Conservation (phyloP, 2,888 invertebrate genomes). For the Aporophyla nigra region DNA sequence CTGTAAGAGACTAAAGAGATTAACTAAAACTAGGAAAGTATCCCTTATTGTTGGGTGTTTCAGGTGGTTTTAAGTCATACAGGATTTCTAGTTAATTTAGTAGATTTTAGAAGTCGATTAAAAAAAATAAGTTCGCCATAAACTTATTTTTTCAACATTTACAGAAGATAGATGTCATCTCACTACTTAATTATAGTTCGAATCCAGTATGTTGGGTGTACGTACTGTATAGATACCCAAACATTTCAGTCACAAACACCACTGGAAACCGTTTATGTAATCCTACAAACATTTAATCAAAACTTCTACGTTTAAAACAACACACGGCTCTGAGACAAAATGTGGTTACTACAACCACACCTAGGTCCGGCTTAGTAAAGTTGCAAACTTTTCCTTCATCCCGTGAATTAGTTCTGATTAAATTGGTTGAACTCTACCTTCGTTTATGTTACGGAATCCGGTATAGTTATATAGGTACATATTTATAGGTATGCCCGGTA, state of each 20-base stretch:
- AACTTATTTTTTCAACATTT: too few species aligned
- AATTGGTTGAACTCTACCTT: conserved; percentile 60
- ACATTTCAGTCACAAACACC: neutral
- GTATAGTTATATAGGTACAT: conserved; percentile 30
- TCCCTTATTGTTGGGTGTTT: conserved; percentile 15
- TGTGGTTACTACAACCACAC: conserved; percentile 42
- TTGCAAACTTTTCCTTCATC: conserved; percentile 56
- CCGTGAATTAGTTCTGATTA: conserved; percentile 70
- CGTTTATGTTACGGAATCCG: conserved; percentile 47
- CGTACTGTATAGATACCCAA: neutral
- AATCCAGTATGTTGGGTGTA: neutral
- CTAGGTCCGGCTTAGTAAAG: conserved; percentile 38
- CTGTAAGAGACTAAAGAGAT: neutral
- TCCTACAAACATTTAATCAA: conserved; percentile 42
- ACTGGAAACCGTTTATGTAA: neutral
- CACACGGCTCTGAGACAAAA: conserved; percentile 24
- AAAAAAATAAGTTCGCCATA: neutral
- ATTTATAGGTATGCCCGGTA: conserved; percentile 25
- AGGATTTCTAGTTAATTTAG: conserved; percentile 10
- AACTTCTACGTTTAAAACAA: conserved; percentile 47
- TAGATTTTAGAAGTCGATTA: neutral
- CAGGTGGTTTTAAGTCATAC: conserved; percentile 11
- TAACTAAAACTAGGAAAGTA: neutral
- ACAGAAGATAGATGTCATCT: neutral
- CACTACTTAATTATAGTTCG: neutral